phyloP scores from a whole-genome alignment of 2,797 vertebrate genomes.

The Pelobates cultripes region DNA sequence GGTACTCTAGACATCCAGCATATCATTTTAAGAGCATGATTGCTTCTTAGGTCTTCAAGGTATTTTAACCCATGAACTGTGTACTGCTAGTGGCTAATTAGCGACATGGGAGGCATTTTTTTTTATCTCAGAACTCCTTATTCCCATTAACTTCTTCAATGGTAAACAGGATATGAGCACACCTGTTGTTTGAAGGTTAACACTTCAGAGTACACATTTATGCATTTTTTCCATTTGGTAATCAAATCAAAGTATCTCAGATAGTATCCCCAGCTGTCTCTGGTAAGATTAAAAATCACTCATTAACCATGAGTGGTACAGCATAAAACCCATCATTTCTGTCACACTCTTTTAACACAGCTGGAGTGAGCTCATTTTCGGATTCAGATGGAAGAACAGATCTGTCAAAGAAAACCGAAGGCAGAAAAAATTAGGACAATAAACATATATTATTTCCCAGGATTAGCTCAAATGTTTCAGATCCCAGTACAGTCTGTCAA shows the following conservation, averaged over 20 bases:
- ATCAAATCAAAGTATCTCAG: constrained; percentile 41
- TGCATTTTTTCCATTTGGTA: constrained; percentile 23
- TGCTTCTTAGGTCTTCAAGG: no score
- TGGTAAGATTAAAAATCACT: constrained; percentile 45
- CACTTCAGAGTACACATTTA: constrained; percentile 7
- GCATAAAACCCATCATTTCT: constrained; percentile 45
- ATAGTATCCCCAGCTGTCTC: constrained; percentile 43
- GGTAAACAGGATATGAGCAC: background rate
- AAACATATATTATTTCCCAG: constrained; percentile 38
- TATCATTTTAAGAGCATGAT: no score
- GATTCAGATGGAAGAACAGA: constrained; percentile 17
- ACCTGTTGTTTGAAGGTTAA: background rate
- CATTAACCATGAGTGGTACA: constrained; percentile 48
- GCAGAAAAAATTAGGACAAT: constrained; percentile 33
- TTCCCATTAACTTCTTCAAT: background rate
- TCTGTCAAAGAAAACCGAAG: constrained; percentile 33
- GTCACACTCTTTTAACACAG: constrained; percentile 53
- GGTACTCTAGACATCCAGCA: no score
- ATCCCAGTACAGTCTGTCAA: background rate
- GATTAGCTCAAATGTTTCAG: constrained; percentile 34
- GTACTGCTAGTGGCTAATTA: no score
- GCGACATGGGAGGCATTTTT: no score
- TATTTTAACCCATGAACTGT: no score
- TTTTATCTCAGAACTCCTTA: no score
- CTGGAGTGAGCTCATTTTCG: constrained; percentile 51